phyloP scores from a whole-genome alignment of 2,797 vertebrate species.

The Zenarchopterus dispar region DNA sequence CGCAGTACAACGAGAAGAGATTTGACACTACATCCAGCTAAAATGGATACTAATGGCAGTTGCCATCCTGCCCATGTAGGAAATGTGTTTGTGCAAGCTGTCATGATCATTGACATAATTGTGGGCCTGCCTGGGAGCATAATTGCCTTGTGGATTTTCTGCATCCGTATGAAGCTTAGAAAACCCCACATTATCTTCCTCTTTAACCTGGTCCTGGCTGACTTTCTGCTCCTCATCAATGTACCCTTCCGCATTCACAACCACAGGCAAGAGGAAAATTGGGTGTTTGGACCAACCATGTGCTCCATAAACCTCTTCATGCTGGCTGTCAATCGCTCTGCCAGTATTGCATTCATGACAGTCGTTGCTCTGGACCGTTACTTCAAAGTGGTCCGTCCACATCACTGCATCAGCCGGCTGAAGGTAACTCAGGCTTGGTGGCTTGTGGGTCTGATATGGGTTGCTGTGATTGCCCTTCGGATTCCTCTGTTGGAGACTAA shows the following conservation, averaged over 20 bases:
- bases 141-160: constrained; percentile 79
- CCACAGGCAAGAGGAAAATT: constrained; percentile 49
- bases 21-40: no score
- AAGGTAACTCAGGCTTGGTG: constrained; percentile 10
- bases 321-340: constrained; percentile 77
- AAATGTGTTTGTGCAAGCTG: constrained; percentile 46
- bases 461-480: constrained; percentile 64
- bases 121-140: constrained; percentile 74
- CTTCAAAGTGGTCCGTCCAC: constrained; percentile 80
- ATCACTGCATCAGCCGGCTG: constrained; percentile 65
- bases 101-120: constrained; percentile 78
- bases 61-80: neutral
- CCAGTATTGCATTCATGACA: constrained; percentile 79
- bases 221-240: constrained; percentile 79
- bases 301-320: constrained; percentile 78
- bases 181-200: constrained; percentile 73
- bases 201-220: constrained; percentile 78
- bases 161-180: constrained; percentile 72
- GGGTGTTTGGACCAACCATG: constrained; percentile 60
- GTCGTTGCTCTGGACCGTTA: constrained; percentile 79
- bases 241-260: constrained; percentile 78
- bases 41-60: neutral
- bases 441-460: constrained; percentile 64
- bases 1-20: no score
- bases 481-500: constrained; percentile 71